Percentiles rank a stretch among this genome's conserved stretches.
phyloP scores from a whole-genome alignment of 1,140 invertebrate species.

The Temnothorax longispinosus region DNA sequence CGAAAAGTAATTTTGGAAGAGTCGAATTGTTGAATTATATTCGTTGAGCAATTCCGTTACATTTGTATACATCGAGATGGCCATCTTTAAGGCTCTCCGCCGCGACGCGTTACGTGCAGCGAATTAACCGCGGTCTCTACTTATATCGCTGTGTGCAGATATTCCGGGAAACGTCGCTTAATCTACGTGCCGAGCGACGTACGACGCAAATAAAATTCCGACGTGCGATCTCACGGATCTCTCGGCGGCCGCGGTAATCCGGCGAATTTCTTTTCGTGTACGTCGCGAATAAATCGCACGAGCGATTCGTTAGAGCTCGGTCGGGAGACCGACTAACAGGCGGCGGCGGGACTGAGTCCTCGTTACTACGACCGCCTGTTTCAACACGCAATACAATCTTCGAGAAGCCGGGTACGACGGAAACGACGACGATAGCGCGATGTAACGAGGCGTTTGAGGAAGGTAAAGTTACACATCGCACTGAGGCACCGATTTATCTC shows the following conservation, averaged over 20 bases:
- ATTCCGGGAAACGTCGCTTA: conserved; percentile 34
- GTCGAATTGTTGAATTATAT: neutral
- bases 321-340: neutral
- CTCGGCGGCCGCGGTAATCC: conserved; percentile 4
- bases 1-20: neutral
- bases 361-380: conserved; percentile 23
- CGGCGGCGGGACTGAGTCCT: conserved; percentile 7
- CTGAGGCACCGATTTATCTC: conserved; percentile 27
- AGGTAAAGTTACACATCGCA: conserved; percentile 33
- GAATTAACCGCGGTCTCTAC: conserved; percentile 31
- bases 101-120: conserved; percentile 14
- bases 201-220: conserved; percentile 46
- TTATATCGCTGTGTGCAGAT: conserved; percentile 12
- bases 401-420: neutral
- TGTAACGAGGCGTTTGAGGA: conserved; percentile 22
- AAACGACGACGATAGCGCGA: conserved; percentile 2
- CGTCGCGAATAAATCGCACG: conserved; percentile 41
- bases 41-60: neutral
- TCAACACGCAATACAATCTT: conserved; percentile 48
- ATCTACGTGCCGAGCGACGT: conserved; percentile 36
- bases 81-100: neutral
- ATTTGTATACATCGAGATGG: neutral
- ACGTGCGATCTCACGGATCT: conserved; percentile 36
- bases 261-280: conserved; percentile 53
- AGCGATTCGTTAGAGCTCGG: conserved; percentile 39